Conservation (phyloP, 1,140 invertebrate genomes). For the Medauroidea extradentata region DNA sequence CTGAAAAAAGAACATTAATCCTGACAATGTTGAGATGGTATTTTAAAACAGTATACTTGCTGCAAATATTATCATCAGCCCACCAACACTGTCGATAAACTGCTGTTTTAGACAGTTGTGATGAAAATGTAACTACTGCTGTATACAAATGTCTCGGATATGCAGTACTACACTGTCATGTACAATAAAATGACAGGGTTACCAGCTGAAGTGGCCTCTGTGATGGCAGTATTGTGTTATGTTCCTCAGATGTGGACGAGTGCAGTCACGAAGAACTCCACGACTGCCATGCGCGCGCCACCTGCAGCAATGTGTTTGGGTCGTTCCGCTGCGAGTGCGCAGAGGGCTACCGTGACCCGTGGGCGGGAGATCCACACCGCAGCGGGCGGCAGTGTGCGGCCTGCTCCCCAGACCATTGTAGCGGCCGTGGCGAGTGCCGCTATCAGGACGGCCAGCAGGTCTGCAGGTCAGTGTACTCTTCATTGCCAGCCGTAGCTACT, state of each 20-base stretch:
- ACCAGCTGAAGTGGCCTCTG: neutral
- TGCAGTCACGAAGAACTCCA: constrained; percentile 79
- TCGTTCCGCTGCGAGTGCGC: constrained; percentile 82
- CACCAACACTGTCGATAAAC: no score
- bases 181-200: no score
- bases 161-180: no score
- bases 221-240: neutral
- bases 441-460: constrained; percentile 65
- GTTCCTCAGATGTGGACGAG: constrained; percentile 78
- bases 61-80: no score
- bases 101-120: no score
- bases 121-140: no score
- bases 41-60: no score
- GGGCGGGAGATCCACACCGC: constrained; percentile 55
- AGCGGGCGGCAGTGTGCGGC: constrained; percentile 70
- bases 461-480: constrained; percentile 65
- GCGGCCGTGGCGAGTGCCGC: constrained; percentile 74
- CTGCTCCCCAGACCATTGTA: constrained; percentile 72
- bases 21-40: no score
- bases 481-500: no score
- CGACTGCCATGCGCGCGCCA: constrained; percentile 83
- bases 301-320: constrained; percentile 86
- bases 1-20: no score
- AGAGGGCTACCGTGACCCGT: constrained; percentile 70
- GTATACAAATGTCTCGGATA: no score